Base-by-base conservation (phyloP, 2,888 invertebrate genomes). In the Calephelis perditalis region DNA sequence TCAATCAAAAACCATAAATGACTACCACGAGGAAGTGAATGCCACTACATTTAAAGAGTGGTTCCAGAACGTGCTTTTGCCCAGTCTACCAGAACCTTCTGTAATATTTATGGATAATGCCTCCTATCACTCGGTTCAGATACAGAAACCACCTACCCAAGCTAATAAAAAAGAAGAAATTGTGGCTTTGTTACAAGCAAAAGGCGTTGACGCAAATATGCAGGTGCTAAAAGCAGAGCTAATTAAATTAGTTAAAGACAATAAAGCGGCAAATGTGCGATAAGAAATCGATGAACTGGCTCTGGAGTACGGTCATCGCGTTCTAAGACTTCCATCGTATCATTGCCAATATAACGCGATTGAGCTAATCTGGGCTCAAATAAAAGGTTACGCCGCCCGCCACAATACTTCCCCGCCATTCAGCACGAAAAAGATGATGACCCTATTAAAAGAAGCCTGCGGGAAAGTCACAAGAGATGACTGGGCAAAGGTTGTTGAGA, bases 201-300 rank as follows among this genome's bases (percentile, higher is more conserved):
- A 66, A 37, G 64, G 64, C 54, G 59, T 66, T 54, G 63, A 65
- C 56, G 65, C 67, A 47, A 61, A 67, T 58, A 63, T 62, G 59
- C 45, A 43, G 35, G 63, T 65, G 61, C 62, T 67, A 52, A 68
- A 70, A 62, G 47, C 59, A 15, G 65, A 67, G 12, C 59, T 68
- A 57, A 40, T 65, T 8, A 58, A 62, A 60, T 59, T 67, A 67
- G 15, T 15, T 15, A 15, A 15, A 15, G 15, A 15, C 1, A n/a
- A n/a, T n/a, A n/a, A n/a, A n/a, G n/a, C n/a, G n/a, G n/a, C n/a
- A n/a, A n/a, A n/a, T n/a, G n/a, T n/a, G n/a, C n/a, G n/a, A n/a
- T n/a, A n/a, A 44, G 58, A 58, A 61, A 63, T 70, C 11, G 66
- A 67, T 60, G 63, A 66, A 54, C 54, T 65, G 56, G 66, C 65